Evolutionary conservation across 23 tunicate species (phyloP).

Genomic region (Ciona savignyi): DNA sequence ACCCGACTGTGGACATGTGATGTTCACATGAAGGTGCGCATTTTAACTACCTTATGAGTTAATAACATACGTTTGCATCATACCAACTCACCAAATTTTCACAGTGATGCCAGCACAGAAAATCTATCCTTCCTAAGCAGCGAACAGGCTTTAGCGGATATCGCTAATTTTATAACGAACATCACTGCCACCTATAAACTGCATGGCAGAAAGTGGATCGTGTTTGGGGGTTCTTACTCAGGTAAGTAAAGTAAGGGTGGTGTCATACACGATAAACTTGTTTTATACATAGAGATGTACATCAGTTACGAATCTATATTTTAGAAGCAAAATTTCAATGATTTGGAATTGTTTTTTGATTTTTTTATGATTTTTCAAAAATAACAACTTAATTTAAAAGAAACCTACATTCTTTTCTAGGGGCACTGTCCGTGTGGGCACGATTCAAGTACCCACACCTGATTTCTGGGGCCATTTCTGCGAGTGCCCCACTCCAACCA

Average conservation of each 20-base stretch:
- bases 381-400: no score
- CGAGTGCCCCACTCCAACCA: conserved; percentile 78
- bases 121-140: conserved; percentile 54
- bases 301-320: no score
- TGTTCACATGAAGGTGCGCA: conserved; percentile 58
- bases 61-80: no score
- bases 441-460: conserved; percentile 81
- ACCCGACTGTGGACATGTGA: no score
- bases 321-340: no score
- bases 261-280: no score
- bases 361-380: no score
- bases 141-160: conserved; percentile 84
- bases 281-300: no score
- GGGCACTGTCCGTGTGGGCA: conserved; percentile 72
- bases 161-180: conserved; percentile 45
- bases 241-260: conserved; percentile 24
- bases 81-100: no score
- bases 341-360: no score
- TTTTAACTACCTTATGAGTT: no score
- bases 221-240: conserved; percentile 85
- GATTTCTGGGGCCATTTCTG: conserved; percentile 61
- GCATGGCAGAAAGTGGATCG: conserved; percentile 58
- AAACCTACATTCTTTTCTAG: conserved; percentile 7
- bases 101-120: conserved; percentile 33
- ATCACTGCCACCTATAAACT: conserved; percentile 24